Base-by-base conservation (phyloP, 2,113 vertebrate genomes). In the Sylvia atricapilla region DNA sequence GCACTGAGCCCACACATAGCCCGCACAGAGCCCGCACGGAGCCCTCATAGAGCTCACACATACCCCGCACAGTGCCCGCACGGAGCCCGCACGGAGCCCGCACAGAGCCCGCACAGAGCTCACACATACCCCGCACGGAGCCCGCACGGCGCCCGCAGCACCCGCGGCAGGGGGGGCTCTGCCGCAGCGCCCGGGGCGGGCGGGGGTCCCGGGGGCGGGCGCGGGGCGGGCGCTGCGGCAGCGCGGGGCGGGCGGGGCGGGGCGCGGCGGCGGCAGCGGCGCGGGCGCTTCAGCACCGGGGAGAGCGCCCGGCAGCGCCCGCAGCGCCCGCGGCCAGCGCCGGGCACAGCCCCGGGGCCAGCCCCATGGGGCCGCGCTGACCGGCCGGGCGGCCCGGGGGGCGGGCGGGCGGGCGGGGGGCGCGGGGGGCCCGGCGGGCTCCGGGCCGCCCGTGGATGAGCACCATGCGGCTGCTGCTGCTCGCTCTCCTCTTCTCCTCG, bases 381-480 rank as follows among this genome's bases (percentile, higher is more conserved):
- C 49, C 49, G 49, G 49, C 24, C 49, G 49, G 49, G 49, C 49
- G 49, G 49, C 49, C 49, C 49, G 49, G 13, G 24, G 49, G 49
- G 49, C 49, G 47, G 47, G 47, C 22, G 47, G 47, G 49, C 24
- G 47, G 47, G 49, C 24, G 24, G 49, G 55, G 31, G 19, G 55
- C 55, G 31, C 31, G 31, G 68, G 53, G 19, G 19, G 79, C 58
- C 60, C 66, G 41, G 33, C 31, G 56, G 76, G 46, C 39, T 93
- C 79, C 60, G 84, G 63, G 87, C 84, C 69, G 76, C 43, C 94
- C 73, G 85, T 83, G 90, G 96, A 96, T 97, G 97, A 94, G 96
- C 97, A 96, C 97, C 91, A 99, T 98, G 99, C 98, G 98, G 93
- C 98, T 99, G 84, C 98, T 99, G 84, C 98, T 99, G n/a, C 98